A percentile compares a stretch with the other conserved stretches of the same genome.
phyloP scores from a whole-genome alignment of 2,888 invertebrate species.

The Chloromyia formosa region DNA sequence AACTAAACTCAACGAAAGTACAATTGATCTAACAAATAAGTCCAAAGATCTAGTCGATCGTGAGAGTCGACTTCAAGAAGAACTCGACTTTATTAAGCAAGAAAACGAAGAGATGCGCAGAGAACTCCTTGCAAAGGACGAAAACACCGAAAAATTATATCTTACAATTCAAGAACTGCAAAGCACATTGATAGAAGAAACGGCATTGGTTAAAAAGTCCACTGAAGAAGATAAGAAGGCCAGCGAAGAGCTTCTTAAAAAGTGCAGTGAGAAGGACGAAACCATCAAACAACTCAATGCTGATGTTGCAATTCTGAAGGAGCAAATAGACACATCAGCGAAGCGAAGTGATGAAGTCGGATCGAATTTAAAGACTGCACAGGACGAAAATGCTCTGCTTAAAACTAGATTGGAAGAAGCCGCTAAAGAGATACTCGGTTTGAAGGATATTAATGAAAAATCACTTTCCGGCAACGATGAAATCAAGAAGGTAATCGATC shows the following conservation, averaged over 20 bases:
- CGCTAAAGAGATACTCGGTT: background rate
- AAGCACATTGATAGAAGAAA: constrained; percentile 46
- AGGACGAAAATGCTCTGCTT: constrained; percentile 42
- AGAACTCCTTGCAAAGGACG: constrained; percentile 58
- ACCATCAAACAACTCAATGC: constrained; percentile 52
- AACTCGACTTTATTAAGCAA: constrained; percentile 56
- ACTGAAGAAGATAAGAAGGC: constrained; percentile 37
- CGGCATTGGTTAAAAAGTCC: constrained; percentile 42
- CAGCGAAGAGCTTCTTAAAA: constrained; percentile 50
- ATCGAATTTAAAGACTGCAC: background rate
- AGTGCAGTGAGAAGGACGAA: constrained; percentile 53
- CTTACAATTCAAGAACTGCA: constrained; percentile 57
- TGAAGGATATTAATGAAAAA: constrained; percentile 12
- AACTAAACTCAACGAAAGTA: background rate
- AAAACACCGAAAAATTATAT: constrained; percentile 57
- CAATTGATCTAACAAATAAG: constrained; percentile 26
- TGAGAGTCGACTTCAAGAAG: constrained; percentile 53
- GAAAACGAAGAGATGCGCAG: constrained; percentile 57
- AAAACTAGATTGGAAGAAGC: constrained; percentile 42
- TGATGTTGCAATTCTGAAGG: constrained; percentile 52
- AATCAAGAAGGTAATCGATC: constrained; percentile 64
- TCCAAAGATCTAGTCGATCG: background rate
- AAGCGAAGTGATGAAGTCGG: constrained; percentile 44
- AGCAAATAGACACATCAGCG: constrained; percentile 47
- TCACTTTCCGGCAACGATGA: constrained; percentile 63